Percentiles rank a stretch among this genome's conserved stretches.
Evolutionary conservation across 1,140 invertebrate genomes (phyloP).

Genomic region (Protaetia brevitarsis): DNA sequence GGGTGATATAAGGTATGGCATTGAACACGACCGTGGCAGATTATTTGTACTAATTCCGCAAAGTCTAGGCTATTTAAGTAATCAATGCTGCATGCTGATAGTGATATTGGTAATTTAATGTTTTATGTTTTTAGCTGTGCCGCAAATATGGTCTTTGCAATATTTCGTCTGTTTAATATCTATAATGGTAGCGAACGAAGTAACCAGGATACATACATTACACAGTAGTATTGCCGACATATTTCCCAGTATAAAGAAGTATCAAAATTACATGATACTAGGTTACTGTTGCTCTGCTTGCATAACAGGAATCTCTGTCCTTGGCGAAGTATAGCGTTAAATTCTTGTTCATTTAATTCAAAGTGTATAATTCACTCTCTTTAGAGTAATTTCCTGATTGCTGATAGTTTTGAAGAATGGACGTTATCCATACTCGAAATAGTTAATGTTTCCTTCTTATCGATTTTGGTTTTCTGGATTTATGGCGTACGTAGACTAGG

Average conservation of each 20-base stretch:
- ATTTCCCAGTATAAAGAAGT: neutral
- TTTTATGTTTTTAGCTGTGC: neutral
- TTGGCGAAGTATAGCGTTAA: neutral
- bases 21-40: neutral
- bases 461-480: slow-evolving; percentile 11
- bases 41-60: slow-evolving; percentile 2
- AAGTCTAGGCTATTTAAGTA: slow-evolving; percentile 14
- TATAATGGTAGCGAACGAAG: neutral
- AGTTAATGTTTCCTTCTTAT: neutral
- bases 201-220: neutral
- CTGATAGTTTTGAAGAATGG: neutral
- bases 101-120: neutral
- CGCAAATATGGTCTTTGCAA: slow-evolving; percentile 5
- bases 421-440: neutral
- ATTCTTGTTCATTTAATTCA: neutral
- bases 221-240: neutral
- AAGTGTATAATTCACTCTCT: neutral
- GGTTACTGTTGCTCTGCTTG: neutral
- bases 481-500: slow-evolving; percentile 18
- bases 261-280: neutral
- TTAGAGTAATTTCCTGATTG: neutral
- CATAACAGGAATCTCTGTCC: neutral
- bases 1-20: neutral
- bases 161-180: neutral
- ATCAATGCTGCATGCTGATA: neutral